Evolutionary conservation across 2,113 vertebrate species (phyloP).

Genomic region (Sula dactylatra): DNA sequence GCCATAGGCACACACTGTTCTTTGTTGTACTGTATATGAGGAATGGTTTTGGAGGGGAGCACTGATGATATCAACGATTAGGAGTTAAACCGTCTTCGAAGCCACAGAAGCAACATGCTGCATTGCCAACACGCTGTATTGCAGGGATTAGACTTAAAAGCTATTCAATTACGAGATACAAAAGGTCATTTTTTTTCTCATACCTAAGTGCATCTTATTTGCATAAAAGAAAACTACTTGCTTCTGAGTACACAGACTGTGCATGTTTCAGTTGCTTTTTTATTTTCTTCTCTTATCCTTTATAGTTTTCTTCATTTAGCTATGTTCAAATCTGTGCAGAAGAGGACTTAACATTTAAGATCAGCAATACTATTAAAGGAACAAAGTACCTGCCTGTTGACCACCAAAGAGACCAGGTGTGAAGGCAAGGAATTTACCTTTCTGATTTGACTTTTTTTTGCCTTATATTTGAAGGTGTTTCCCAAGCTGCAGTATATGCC

Average conservation of each 20-base stretch:
- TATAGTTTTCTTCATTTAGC: neutral
- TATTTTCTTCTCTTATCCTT: neutral
- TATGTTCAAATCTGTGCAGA: neutral
- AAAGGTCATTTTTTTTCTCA: neutral
- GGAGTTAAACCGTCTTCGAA: neutral
- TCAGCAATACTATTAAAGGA: neutral
- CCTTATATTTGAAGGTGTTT: neutral
- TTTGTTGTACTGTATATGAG: conserved; percentile 62
- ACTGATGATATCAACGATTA: neutral
- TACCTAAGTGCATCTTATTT: neutral
- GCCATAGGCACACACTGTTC: conserved; percentile 57
- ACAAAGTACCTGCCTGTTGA: neutral
- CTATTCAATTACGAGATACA: neutral
- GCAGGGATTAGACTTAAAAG: neutral
- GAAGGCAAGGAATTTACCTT: neutral
- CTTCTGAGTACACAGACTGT: neutral
- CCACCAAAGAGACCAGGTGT: neutral
- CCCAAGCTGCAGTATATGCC: neutral
- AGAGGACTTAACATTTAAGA: neutral
- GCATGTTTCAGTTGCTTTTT: neutral
- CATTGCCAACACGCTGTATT: neutral
- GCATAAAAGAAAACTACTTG: neutral
- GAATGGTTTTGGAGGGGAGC: conserved; percentile 27
- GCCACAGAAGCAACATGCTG: neutral
- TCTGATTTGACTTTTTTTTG: neutral